Evolutionary conservation across 2,113 vertebrate species (phyloP), one percentile per base, ranked within the genome.

Genomic region (Benitochromis conjunctus): DNA sequence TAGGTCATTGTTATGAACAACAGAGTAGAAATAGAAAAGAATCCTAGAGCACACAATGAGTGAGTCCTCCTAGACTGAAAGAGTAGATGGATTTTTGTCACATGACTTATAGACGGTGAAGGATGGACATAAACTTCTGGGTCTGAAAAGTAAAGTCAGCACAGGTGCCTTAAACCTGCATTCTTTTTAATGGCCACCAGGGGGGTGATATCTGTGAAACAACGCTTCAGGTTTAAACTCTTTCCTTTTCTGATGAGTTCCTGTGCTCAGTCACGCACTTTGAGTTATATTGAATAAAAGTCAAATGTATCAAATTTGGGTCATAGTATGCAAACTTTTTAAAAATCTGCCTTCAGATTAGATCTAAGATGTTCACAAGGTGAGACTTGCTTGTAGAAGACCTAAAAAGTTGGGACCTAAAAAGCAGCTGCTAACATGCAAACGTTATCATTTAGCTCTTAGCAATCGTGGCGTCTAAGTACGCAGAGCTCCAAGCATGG

Each of bases 91-190:
- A 0, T 24, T 0, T 24, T 24, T 1, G 5, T 69, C 64, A 69
- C 38, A 16, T 69, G 64, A 69, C 64, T 24, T 69, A 69, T 43
- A 26, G n/a, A 9, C 38, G 2, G 5, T 16, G 38, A 69, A 69
- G 38, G 38, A 24, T 0, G 5, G n/a, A 0, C 6, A 0, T 5
- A 13, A 0, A 64, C 60, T 64, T 36, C 3, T 64, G n/a, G 18
- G 18, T 64, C 60, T 64, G 11, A n/a, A 53, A 1, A 48, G 46
- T 48, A 16, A 48, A 1, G 46, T 6, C 7, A 3, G 18, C 46
- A 48, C 46, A 18, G 46, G 54, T 55, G 53, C n/a, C n/a, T 55
- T 11, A 55, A 55, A 55, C 54, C n/a, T 24, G 5, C 12, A 43
- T 69, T 24, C 7, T 5, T 66, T 0, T 9, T 38, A 64, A 21